Evolutionary conservation across 2,113 vertebrate genomes (phyloP), one percentile per base, ranked within the genome.

Genomic region (Pithys albifrons): DNA sequence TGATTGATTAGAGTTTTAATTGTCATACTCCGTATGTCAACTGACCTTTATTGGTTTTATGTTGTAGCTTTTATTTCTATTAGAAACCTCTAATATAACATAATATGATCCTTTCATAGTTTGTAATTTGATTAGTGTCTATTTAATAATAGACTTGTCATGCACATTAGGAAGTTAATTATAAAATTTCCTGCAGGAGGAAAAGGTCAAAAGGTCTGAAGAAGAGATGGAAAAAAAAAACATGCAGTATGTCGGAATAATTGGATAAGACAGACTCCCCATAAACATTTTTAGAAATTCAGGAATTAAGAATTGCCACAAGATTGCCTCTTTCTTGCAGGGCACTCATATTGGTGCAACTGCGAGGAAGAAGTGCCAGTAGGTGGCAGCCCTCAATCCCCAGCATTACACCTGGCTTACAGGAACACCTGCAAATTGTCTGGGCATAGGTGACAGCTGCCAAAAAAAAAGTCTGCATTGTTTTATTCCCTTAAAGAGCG

Each of bases 41-140:
- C 57, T 35, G 78, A 82, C 74, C 51, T 86, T 83, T 90, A 62
- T 83, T 14, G 4, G 55, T 79, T 91, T 85, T 84, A 52, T 67
- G 28, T 62, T 67, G 55, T 81, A 93, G 83, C 39, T 88, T 92
- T 92, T 80, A 88, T 92, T 93, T 89, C 92, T 51, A 81, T 92
- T 86, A 93, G 83, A 80, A 93, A 91, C 64, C 89, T 62, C 69
- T 89, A 89, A 86, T 51, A 76, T 64, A 83, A 88, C 33, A 88
- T 89, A 93, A 83, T 70, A 74, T 17, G 14, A 88, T 90, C 28
- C 79, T 87, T 93, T 54, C 62, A 41, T 66, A 85, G 89, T 95
- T 96, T 70, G 45, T 39, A 89, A 83, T 95, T 94, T 85, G 82
- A 88, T 95, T 91, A 95, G 90, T 88, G 82, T 55, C 72, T 93